Conservation (phyloP, 2,797 vertebrate genomes). For the Echiichthys vipera region DNA sequence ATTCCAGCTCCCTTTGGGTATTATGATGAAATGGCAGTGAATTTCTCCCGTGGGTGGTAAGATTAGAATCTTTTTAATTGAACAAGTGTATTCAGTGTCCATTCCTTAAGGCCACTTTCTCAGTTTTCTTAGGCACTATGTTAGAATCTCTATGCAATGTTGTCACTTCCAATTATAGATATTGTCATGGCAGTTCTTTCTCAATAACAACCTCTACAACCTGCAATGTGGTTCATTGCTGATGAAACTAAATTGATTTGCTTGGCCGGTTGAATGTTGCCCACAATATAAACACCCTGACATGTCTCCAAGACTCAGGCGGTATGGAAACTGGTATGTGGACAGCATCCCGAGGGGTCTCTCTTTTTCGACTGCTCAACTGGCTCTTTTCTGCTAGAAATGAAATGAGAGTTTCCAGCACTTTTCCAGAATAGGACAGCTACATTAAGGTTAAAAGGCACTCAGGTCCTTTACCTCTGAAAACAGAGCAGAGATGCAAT, state of each 20-base stretch:
- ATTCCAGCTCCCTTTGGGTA: slow-evolving; percentile 19
- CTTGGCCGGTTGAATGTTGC: neutral
- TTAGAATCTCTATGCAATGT: slow-evolving; percentile 10
- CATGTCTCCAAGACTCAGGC: slow-evolving; percentile 6
- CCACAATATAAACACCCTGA: slow-evolving; percentile 14
- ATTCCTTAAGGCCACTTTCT: neutral
- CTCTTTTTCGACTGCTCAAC: slow-evolving; percentile 23
- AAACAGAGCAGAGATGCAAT: slow-evolving; percentile 27
- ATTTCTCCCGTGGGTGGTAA: slow-evolving; percentile 23
- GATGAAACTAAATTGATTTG: slow-evolving; percentile 18
- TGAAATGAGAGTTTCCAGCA: slow-evolving; percentile 32
- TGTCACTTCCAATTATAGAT: slow-evolving; percentile 26
- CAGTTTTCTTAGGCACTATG: neutral
- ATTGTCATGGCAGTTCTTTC: neutral
- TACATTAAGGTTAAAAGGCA: slow-evolving; percentile 55
- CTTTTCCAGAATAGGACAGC: slow-evolving; percentile 44
- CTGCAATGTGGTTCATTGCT: slow-evolving; percentile 10
- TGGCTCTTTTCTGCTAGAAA: slow-evolving; percentile 30
- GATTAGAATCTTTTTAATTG: slow-evolving; percentile 39
- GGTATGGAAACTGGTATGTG: slow-evolving; percentile 19
- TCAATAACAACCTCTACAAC: slow-evolving; percentile 1
- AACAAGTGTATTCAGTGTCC: slow-evolving; percentile 9
- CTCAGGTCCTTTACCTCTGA: slow-evolving; percentile 38
- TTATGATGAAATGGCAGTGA: slow-evolving; percentile 23
- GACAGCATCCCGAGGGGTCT: slow-evolving; percentile 26